A percentile compares a stretch with the other conserved stretches of the same genome.
Conservation (phyloP, 2,797 vertebrate genomes). For the Chromobotia macracanthus region DNA sequence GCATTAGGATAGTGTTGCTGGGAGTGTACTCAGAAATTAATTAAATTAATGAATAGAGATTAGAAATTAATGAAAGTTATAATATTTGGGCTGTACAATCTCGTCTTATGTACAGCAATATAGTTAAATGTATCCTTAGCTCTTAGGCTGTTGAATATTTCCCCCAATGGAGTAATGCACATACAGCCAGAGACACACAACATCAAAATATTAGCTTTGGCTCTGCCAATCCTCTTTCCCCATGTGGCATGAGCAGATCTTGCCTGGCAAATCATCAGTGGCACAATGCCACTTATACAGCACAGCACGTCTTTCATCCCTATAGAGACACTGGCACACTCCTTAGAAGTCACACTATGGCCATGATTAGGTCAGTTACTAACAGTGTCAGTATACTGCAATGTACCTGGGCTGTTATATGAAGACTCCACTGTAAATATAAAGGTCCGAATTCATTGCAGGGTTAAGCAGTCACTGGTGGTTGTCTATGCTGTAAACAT, state of each 20-base stretch:
- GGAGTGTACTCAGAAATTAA: neutral
- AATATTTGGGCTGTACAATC: neutral
- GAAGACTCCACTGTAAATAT: constrained; percentile 39
- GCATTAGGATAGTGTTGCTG: neutral
- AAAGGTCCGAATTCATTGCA: neutral
- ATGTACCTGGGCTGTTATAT: constrained; percentile 13
- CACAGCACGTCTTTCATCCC: constrained; percentile 20
- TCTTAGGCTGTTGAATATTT: constrained; percentile 11
- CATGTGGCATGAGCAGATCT: constrained; percentile 7
- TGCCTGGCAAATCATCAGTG: constrained; percentile 37
- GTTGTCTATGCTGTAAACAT: too few relatives aligned
- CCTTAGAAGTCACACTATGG: constrained; percentile 29
- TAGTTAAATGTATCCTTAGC: neutral
- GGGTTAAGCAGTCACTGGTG: too few relatives aligned
- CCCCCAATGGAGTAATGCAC: constrained; percentile 14
- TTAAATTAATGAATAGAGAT: neutral
- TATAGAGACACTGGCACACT: neutral
- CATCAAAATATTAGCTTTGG: constrained; percentile 60
- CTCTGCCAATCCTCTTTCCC: constrained; percentile 21
- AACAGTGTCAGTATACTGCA: constrained; percentile 8
- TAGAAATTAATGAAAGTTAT: too few relatives aligned
- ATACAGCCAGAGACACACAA: constrained; percentile 37
- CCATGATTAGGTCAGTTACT: constrained; percentile 22
- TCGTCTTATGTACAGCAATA: neutral
- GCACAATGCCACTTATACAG: constrained; percentile 8